These are phyloP conservation scores for Manis crassicaudata DNA, from an alignment of 2,797 vertebrate genomes.

Conservation along the genomic window DNA sequence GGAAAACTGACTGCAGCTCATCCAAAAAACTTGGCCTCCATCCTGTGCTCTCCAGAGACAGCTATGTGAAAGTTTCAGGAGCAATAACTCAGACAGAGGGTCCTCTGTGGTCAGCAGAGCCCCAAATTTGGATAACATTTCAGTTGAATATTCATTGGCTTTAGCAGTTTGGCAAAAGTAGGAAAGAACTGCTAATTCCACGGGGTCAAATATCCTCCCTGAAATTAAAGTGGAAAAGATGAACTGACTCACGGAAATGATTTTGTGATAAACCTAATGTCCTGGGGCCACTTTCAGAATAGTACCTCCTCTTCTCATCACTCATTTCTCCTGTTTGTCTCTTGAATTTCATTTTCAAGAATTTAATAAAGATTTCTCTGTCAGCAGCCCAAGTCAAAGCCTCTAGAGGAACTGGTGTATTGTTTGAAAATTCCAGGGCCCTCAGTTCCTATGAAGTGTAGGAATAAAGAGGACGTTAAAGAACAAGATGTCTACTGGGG, in stretches of 20 bases:
- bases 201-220: slow-evolving; percentile 52
- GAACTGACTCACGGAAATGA: slow-evolving; percentile 59
- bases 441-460: neutral
- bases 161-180: slow-evolving; percentile 63
- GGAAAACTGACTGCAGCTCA: slow-evolving; percentile 66
- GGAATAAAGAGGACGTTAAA: neutral
- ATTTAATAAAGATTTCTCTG: slow-evolving; percentile 66
- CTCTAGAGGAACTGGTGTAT: slow-evolving; percentile 23
- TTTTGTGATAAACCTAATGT: slow-evolving; percentile 58
- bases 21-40: slow-evolving; percentile 67
- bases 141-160: slow-evolving; percentile 51
- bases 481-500: neutral
- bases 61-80: slow-evolving; percentile 65
- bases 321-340: slow-evolving; percentile 38
- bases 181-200: slow-evolving; percentile 59
- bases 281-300: slow-evolving; percentile 36
- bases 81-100: slow-evolving; percentile 66
- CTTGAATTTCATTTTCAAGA: slow-evolving; percentile 53
- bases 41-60: slow-evolving; percentile 65
- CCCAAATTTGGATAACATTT: slow-evolving; percentile 67
- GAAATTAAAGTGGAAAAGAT: slow-evolving; percentile 61
- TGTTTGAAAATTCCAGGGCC: slow-evolving; percentile 34
- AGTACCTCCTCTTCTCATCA: slow-evolving; percentile 52
- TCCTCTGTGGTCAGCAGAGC: slow-evolving; percentile 32
- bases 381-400: slow-evolving; percentile 57